phyloP scores from a whole-genome alignment of 1,140 invertebrate genomes.

The Pygmarrhopalites habei region DNA sequence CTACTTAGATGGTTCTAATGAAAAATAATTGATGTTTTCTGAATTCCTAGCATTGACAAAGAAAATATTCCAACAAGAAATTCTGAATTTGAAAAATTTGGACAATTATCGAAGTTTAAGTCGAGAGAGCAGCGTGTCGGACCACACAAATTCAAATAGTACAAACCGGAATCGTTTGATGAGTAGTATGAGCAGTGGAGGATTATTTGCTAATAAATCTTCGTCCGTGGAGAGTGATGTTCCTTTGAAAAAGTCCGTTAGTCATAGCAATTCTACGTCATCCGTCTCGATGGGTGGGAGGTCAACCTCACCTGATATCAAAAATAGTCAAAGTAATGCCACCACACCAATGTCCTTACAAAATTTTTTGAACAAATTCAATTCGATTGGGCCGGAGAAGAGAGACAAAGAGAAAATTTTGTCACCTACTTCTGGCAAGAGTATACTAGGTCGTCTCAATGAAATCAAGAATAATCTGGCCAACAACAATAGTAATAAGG shows the following conservation, averaged over 20 bases:
- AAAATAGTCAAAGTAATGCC: conserved; percentile 17
- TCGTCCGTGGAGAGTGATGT: not conserved
- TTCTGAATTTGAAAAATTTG: conserved; percentile 47
- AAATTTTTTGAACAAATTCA: conserved; percentile 38
- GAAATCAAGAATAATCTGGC: conserved; percentile 36
- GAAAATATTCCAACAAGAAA: conserved; percentile 62
- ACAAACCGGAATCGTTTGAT: conserved; percentile 21
- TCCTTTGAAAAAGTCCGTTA: conserved; percentile 20
- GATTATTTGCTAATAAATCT: not conserved
- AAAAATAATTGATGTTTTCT: no score
- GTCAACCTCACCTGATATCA: conserved; percentile 21
- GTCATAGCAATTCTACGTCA: conserved; percentile 32
- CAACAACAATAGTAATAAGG: conserved; percentile 36
- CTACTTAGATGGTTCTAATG: no score
- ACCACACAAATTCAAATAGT: conserved; percentile 15
- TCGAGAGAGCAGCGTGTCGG: conserved; percentile 31
- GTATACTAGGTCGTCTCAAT: conserved; percentile 28
- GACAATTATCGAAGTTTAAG: conserved; percentile 43
- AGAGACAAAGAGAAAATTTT: conserved; percentile 23
- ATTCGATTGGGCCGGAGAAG: conserved; percentile 15
- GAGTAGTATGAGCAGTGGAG: conserved; percentile 1
- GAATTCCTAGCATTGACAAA: no score
- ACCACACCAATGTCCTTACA: conserved; percentile 35
- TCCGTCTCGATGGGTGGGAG: conserved; percentile 24
- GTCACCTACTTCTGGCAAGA: conserved; percentile 20